Conservation (phyloP, 2,888 invertebrate species). For the Hartigia nigra region DNA sequence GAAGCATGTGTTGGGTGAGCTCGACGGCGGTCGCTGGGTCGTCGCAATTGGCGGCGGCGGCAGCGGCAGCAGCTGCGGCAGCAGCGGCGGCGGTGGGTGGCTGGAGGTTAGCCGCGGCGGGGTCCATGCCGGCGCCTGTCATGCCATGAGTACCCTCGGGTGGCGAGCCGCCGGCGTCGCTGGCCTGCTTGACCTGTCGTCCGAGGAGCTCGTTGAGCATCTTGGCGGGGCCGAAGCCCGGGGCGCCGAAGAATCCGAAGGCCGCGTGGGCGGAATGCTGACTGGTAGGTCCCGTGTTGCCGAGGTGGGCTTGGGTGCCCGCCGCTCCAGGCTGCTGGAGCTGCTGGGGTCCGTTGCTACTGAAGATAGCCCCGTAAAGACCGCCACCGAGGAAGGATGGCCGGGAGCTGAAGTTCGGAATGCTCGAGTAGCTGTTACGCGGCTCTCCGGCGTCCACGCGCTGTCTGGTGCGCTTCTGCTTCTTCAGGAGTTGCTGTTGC, state of each 20-base stretch:
- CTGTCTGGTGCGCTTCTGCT: slow-evolving; percentile 93
- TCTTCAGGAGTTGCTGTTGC: slow-evolving; percentile 82
- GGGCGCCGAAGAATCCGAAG: slow-evolving; percentile 84
- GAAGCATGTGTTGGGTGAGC: slow-evolving; percentile 85
- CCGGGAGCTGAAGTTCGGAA: slow-evolving; percentile 81
- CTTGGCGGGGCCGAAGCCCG: slow-evolving; percentile 88
- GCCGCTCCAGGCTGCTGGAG: slow-evolving; percentile 46
- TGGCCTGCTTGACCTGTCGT: slow-evolving; percentile 80
- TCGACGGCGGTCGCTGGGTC: slow-evolving; percentile 69
- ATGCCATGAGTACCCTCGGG: slow-evolving; percentile 67
- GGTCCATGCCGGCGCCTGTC: slow-evolving; percentile 67
- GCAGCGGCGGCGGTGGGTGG: slow-evolving; percentile 70
- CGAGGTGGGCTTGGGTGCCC: slow-evolving; percentile 52
- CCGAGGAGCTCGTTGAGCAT: slow-evolving; percentile 92
- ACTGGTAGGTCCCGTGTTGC: slow-evolving; percentile 66
- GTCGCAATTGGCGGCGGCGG: slow-evolving; percentile 70
- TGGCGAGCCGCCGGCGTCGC: slow-evolving; percentile 71
- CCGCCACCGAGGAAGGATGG: slow-evolving; percentile 87
- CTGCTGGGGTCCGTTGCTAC: slow-evolving; percentile 70
- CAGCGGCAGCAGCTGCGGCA: slow-evolving; percentile 69
- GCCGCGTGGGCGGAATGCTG: slow-evolving; percentile 70
- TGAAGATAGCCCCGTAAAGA: slow-evolving; percentile 89
- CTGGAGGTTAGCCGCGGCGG: slow-evolving; percentile 57
- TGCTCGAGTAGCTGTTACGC: slow-evolving; percentile 90
- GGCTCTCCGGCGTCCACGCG: slow-evolving; percentile 96